These are phyloP conservation scores for Nycticryphes semicollaris DNA, from an alignment of 2,113 vertebrate species.

Conservation along the genomic window DNA sequence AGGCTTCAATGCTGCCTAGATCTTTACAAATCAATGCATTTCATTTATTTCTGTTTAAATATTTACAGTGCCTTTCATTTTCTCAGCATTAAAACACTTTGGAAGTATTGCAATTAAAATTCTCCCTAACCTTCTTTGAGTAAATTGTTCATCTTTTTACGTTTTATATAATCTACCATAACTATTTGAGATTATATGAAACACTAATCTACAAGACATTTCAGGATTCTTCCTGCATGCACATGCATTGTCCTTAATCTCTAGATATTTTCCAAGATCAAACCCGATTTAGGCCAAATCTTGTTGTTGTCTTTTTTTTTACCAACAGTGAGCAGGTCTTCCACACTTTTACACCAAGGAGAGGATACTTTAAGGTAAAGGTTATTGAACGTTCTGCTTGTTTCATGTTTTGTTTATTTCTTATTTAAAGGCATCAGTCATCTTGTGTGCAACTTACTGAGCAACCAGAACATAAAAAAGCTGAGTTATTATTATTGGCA, in stretches of 20 bases:
- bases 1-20: neutral
- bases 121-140: neutral
- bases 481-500: constrained; percentile 26
- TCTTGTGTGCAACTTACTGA: constrained; percentile 46
- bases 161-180: neutral
- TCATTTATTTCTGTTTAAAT: neutral
- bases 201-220: neutral
- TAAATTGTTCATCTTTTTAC: neutral
- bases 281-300: neutral
- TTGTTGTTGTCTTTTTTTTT: neutral
- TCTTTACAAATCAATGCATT: neutral
- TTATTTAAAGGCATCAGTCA: constrained; percentile 59
- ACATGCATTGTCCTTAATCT: neutral
- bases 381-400: neutral
- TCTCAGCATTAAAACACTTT: neutral
- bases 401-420: constrained; percentile 40
- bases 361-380: neutral
- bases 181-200: neutral
- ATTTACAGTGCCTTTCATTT: neutral
- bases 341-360: neutral
- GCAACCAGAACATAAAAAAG: constrained; percentile 61
- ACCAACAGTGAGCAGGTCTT: neutral
- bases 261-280: neutral
- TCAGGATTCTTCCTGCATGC: neutral
- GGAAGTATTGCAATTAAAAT: neutral